Evolutionary conservation across 2,113 vertebrate species (phyloP).

Genomic region (Sinocyclocheilus maitianheensis): DNA sequence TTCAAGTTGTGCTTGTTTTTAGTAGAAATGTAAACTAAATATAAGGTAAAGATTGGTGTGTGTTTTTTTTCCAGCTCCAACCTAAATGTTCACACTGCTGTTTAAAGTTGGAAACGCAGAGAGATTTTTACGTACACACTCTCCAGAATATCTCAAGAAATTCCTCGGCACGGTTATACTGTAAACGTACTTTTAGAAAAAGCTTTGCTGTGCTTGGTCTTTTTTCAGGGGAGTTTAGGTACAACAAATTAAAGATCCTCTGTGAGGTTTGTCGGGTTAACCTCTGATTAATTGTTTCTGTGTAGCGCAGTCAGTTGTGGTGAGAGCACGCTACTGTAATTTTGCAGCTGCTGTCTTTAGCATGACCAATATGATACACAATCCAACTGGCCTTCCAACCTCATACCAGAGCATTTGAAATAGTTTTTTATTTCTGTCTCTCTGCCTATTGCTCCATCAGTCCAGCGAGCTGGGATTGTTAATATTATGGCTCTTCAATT

Average conservation of each 20-base stretch:
- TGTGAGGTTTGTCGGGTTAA: conserved; percentile 72
- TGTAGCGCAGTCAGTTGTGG: conserved; percentile 69
- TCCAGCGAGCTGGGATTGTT: conserved; percentile 63
- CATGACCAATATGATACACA: conserved; percentile 64
- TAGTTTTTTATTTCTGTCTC: conserved; percentile 65
- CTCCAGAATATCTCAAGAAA: conserved; percentile 40
- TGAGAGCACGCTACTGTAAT: conserved; percentile 73
- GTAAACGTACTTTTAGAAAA: conserved; percentile 48
- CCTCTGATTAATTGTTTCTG: conserved; percentile 77
- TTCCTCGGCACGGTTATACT: conserved; percentile 45
- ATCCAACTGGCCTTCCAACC: conserved; percentile 71
- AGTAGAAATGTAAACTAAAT: background rate
- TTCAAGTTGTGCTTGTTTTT: background rate
- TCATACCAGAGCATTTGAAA: conserved; percentile 72
- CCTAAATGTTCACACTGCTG: conserved; percentile 21
- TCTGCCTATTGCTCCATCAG: conserved; percentile 46
- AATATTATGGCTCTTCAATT: conserved; percentile 62
- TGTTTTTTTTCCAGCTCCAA: background rate
- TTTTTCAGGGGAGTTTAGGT: conserved; percentile 59
- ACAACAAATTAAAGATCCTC: conserved; percentile 71
- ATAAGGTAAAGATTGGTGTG: background rate
- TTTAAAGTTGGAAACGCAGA: conserved; percentile 15
- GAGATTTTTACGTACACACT: conserved; percentile 21
- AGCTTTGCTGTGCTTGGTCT: conserved; percentile 50
- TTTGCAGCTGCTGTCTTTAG: conserved; percentile 77